A percentile compares a stretch with the other conserved stretches of the same genome.
Conservation (phyloP, 2,113 vertebrate species). For the Cygnus atratus region DNA sequence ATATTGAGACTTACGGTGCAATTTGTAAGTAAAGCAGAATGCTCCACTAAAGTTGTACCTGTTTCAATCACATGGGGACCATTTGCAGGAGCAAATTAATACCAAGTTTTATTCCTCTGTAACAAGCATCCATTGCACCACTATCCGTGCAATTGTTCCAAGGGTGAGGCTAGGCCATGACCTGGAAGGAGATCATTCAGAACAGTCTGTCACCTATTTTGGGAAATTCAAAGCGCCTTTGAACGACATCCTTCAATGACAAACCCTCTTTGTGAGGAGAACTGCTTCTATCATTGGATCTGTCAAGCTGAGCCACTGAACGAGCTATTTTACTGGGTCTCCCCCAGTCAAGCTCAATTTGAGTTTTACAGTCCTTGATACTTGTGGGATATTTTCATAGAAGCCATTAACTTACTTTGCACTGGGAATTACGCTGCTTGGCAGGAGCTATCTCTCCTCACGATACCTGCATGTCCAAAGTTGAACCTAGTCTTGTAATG, state of each 20-base stretch:
- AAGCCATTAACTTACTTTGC: conserved; percentile 54
- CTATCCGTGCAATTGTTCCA: neutral
- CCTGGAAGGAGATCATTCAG: neutral
- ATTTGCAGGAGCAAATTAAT: neutral
- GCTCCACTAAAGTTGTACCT: neutral
- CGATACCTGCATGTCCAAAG: conserved; percentile 35
- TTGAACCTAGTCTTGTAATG: conserved; percentile 54
- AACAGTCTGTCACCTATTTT: neutral
- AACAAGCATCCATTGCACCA: neutral
- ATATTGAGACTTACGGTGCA: neutral
- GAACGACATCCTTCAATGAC: neutral
- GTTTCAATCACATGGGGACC: neutral
- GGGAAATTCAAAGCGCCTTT: neutral
- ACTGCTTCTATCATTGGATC: conserved; percentile 12
- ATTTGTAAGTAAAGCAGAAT: neutral
- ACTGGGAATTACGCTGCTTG: conserved; percentile 41
- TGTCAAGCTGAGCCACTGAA: conserved; percentile 22
- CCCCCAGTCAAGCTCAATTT: conserved; percentile 50
- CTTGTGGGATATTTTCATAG: conserved; percentile 36
- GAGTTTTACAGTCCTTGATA: conserved; percentile 59
- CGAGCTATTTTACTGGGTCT: conserved; percentile 3
- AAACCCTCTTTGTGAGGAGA: conserved; percentile 17
- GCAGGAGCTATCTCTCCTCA: conserved; percentile 41
- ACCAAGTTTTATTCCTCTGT: neutral
- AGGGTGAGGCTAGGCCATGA: neutral